These are phyloP conservation scores for Phallusia fumigata DNA, from an alignment of 23 tunicate species.

Conservation along the genomic window DNA sequence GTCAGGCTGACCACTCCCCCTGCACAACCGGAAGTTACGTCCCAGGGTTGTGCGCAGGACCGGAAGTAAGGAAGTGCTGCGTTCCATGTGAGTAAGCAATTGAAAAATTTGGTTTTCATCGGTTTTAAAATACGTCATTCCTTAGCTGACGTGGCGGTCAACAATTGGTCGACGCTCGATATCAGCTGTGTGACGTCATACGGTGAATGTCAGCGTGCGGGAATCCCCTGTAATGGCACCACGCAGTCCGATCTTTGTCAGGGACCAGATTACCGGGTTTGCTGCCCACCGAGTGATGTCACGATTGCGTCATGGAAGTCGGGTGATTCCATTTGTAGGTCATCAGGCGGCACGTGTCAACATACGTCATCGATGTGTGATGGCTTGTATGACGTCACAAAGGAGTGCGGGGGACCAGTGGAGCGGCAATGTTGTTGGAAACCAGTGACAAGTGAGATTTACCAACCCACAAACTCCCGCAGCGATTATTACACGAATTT, in stretches of 20 bases:
- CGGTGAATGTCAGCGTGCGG: conserved; percentile 32
- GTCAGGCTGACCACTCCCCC: conserved; percentile 12
- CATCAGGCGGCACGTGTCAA: conserved; percentile 13
- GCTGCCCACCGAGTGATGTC: conserved; percentile 22
- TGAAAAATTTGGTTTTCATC: background rate
- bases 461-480: too few species aligned
- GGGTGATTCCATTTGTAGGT: background rate
- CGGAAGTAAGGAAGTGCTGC: conserved; percentile 50
- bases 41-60: conserved; percentile 35
- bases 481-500: background rate
- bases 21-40: conserved; percentile 29
- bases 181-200: conserved; percentile 5
- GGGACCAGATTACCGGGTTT: conserved; percentile 36
- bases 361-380: background rate
- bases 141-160: conserved; percentile 8
- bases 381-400: background rate
- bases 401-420: conserved; percentile 9
- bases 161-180: conserved; percentile 15
- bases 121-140: background rate
- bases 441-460: background rate
- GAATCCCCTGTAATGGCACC: conserved; percentile 26
- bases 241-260: conserved; percentile 9
- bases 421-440: conserved; percentile 15
- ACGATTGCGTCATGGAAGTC: background rate
- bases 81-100: conserved; percentile 20